Evolutionary conservation across 2,797 vertebrate genomes (phyloP).

Genomic region (Channallabes apus): DNA sequence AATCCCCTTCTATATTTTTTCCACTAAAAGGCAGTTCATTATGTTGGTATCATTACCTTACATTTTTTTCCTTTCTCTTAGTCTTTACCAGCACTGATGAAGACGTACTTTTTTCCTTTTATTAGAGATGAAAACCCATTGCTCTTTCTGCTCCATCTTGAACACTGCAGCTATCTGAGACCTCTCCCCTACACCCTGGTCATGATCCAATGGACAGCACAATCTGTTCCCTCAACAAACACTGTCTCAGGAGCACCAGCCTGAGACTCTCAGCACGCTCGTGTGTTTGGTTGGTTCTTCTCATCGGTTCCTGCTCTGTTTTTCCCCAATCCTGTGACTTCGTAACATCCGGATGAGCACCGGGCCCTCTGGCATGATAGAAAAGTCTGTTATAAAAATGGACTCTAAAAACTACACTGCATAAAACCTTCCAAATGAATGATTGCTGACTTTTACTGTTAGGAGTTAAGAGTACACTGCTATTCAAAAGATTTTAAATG

Average conservation of each 20-base stretch:
- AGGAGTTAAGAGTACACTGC: background rate
- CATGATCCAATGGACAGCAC: slow-evolving; percentile 11
- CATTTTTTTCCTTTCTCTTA: background rate
- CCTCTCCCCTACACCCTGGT: slow-evolving; percentile 17
- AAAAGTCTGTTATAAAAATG: slow-evolving; percentile 15
- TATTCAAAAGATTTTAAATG: background rate
- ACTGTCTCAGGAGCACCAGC: slow-evolving; percentile 29
- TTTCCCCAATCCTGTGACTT: slow-evolving; percentile 23
- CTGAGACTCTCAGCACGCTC: slow-evolving; percentile 4
- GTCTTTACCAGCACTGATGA: slow-evolving; percentile 11
- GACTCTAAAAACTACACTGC: slow-evolving; percentile 13
- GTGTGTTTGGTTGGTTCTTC: slow-evolving; percentile 22
- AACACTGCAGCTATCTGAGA: slow-evolving; percentile 34
- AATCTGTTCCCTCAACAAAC: slow-evolving; percentile 25
- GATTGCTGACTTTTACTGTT: background rate
- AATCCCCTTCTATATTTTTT: background rate
- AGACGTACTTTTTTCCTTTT: background rate
- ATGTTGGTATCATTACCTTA: background rate
- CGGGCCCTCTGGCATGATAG: slow-evolving; percentile 31
- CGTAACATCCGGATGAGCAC: slow-evolving; percentile 22
- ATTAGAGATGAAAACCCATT: slow-evolving; percentile 32
- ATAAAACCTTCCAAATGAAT: slow-evolving; percentile 6
- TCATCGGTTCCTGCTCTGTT: slow-evolving; percentile 11
- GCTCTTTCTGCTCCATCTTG: slow-evolving; percentile 29
- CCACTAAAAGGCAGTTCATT: background rate